Evolutionary conservation across 35 echinoderm and acorn worm genomes (phyloP).

Genomic region (Diadema setosum): DNA sequence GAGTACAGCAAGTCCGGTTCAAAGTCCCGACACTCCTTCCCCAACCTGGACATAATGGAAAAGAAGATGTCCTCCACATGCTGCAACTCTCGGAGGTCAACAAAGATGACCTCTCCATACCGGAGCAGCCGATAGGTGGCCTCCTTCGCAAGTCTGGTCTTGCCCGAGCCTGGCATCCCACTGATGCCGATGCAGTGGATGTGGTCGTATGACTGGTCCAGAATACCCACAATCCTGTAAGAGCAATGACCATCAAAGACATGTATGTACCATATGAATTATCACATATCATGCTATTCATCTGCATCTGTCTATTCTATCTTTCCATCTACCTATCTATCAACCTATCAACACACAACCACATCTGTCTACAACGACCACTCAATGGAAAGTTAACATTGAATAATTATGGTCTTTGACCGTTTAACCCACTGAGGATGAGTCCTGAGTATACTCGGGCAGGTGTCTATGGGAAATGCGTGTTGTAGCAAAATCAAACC

Average conservation of each 20-base stretch:
- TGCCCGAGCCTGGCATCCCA: slow-evolving; percentile 87
- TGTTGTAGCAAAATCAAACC: too few relatives aligned
- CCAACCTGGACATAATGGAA: slow-evolving; percentile 67
- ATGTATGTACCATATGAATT: too few relatives aligned
- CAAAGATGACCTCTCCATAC: slow-evolving; percentile 61
- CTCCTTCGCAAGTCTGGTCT: slow-evolving; percentile 90
- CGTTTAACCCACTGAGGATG: too few relatives aligned
- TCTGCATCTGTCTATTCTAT: too few relatives aligned
- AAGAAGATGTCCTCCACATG: slow-evolving; percentile 72
- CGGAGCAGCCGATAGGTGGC: slow-evolving; percentile 49
- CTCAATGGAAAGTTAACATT: too few relatives aligned
- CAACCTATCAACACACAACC: too few relatives aligned
- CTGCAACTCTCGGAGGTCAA: slow-evolving; percentile 72
- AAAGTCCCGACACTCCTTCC: slow-evolving; percentile 35
- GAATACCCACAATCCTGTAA: slow-evolving; percentile 32
- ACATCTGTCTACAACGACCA: too few relatives aligned
- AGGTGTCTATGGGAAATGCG: too few relatives aligned
- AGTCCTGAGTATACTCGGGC: too few relatives aligned
- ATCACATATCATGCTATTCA: too few relatives aligned
- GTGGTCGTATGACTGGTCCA: slow-evolving; percentile 10
- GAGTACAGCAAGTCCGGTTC: slow-evolving; percentile 55
- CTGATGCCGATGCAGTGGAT: slow-evolving; percentile 75
- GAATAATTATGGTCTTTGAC: too few relatives aligned
- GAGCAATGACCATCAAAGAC: background rate
- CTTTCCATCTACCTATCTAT: too few relatives aligned